Conservation (phyloP, 1,140 invertebrate species). For the Cardiocondyla obscurior region DNA sequence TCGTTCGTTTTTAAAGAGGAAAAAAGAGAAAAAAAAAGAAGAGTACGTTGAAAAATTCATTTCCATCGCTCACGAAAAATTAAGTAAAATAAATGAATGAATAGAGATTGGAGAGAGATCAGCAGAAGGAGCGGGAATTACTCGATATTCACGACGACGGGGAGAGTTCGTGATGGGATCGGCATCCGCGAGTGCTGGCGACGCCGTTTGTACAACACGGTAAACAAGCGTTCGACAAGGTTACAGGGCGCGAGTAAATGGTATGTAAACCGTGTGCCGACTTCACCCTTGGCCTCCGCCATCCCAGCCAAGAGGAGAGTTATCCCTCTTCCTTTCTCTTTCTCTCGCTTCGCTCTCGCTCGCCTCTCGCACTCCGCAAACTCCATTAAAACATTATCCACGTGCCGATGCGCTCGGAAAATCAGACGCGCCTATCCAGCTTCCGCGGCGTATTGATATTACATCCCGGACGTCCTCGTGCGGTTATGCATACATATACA, state of each 20-base stretch:
- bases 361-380: constrained; percentile 80
- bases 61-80: background rate
- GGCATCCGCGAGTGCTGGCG: constrained; percentile 32
- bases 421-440: constrained; percentile 80
- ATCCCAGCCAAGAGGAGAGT: constrained; percentile 58
- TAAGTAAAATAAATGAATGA: background rate
- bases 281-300: constrained; percentile 77
- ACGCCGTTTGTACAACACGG: constrained; percentile 77
- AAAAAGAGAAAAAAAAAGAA: background rate
- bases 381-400: constrained; percentile 85
- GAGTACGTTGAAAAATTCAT: background rate
- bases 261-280: constrained; percentile 83
- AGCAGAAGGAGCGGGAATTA: background rate
- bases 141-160: constrained; percentile 41
- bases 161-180: background rate
- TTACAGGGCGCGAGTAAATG: constrained; percentile 83
- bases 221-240: constrained; percentile 75
- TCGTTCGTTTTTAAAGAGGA: background rate
- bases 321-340: background rate
- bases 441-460: constrained; percentile 72
- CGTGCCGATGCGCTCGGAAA: constrained; percentile 84
- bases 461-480: constrained; percentile 59
- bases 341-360: constrained; percentile 27
- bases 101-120: background rate
- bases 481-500: constrained; percentile 24